These are phyloP conservation scores for Bhutanitis thaidina DNA, from an alignment of 2,888 invertebrate species.

Conservation along the genomic window DNA sequence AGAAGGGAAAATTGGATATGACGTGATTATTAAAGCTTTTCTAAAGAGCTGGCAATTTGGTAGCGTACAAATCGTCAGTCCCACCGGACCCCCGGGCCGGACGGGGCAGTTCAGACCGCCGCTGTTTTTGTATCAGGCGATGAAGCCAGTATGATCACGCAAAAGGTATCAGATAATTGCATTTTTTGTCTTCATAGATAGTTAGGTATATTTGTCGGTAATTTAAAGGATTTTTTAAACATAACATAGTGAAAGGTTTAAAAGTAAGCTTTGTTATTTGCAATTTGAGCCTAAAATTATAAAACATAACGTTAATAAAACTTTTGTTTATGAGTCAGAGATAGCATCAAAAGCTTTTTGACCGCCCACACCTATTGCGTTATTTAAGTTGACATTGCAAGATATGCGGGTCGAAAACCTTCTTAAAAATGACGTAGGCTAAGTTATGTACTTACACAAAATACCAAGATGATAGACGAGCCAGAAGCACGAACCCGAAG, in stretches of 20 bases:
- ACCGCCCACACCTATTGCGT: conserved; percentile 6
- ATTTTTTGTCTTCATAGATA: too few species aligned
- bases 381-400: background rate
- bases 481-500: too few species aligned
- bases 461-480: too few species aligned
- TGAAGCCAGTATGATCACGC: background rate
- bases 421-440: background rate
- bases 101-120: conserved; percentile 29
- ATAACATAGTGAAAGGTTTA: too few species aligned
- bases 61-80: conserved; percentile 59
- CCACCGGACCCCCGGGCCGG: conserved; percentile 49
- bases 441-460: too few species aligned
- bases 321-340: conserved; percentile 6
- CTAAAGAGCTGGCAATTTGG: conserved; percentile 74
- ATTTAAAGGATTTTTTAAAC: too few species aligned
- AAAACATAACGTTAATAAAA: too few species aligned
- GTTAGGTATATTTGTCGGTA: too few species aligned
- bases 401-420: background rate
- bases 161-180: too few species aligned
- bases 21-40: conserved; percentile 71
- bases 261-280: too few species aligned
- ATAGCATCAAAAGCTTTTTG: conserved; percentile 6
- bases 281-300: too few species aligned
- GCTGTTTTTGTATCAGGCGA: conserved; percentile 41
- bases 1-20: conserved; percentile 71